These are phyloP conservation scores for Hemicordylus capensis DNA, from an alignment of 2,113 vertebrate genomes.

Conservation along the genomic window DNA sequence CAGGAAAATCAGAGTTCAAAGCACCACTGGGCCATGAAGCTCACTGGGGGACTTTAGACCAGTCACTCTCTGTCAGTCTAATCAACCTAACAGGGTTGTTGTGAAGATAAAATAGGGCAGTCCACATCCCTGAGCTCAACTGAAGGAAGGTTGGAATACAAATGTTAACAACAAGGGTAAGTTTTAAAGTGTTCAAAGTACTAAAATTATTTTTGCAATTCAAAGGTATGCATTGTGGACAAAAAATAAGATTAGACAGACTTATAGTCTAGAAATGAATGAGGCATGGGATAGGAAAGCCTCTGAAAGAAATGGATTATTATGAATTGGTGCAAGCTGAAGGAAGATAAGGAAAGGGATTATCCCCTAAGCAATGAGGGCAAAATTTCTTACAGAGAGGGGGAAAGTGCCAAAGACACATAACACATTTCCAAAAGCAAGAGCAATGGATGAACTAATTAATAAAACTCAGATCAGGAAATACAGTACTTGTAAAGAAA, in stretches of 20 bases:
- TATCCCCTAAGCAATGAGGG: slow-evolving; percentile 24
- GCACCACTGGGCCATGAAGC: too few relatives aligned
- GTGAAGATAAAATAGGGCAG: too few relatives aligned
- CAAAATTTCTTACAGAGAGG: background rate
- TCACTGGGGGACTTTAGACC: too few relatives aligned
- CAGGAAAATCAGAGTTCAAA: too few relatives aligned
- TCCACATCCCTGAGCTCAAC: too few relatives aligned
- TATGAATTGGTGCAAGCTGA: background rate
- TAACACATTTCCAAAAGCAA: background rate
- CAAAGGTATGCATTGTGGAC: slow-evolving; percentile 29
- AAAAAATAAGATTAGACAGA: slow-evolving; percentile 33
- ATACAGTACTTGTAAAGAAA: too few relatives aligned
- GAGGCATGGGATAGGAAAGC: slow-evolving; percentile 26
- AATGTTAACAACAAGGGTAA: background rate
- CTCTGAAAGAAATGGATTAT: slow-evolving; percentile 32
- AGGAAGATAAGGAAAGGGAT: slow-evolving; percentile 28
- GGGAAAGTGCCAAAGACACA: background rate
- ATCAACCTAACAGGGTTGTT: too few relatives aligned
- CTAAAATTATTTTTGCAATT: slow-evolving; percentile 32
- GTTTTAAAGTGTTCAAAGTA: slow-evolving; percentile 24
- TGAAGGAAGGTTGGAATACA: too few relatives aligned
- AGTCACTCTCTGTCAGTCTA: too few relatives aligned
- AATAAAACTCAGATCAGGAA: too few relatives aligned
- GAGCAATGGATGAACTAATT: background rate
- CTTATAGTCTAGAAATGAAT: slow-evolving; percentile 46